Evolutionary conservation across 2,113 vertebrate species (phyloP), one percentile per base, ranked within the genome.

Genomic region (Tautogolabrus adspersus): DNA sequence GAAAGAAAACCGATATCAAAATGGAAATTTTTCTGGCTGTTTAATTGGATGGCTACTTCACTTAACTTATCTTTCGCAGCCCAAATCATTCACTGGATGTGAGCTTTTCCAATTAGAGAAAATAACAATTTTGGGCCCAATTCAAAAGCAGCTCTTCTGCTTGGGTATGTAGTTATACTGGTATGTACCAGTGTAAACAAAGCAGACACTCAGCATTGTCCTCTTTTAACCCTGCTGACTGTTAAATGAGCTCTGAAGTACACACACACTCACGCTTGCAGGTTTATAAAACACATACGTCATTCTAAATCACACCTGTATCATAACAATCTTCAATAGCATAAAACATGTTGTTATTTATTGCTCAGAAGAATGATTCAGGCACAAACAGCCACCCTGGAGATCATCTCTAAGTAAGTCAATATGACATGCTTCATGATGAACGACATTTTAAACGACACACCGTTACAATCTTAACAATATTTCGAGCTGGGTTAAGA

Each of bases 41-140:
- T 94, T 95, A 95, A 95, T 95, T 95, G 93, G 92, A 93, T 91
- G 88, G 89, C 83, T 87, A 90, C 93, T 93, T 90, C 86, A 91
- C 88, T 93, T 90, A 82, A 92, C 92, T 93, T 94, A 93, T 92
- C 91, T 89, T 72, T 72, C 4, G 73, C 84, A 83, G 81, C 71
- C 55, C 65, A 78, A 88, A 75, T 88, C 79, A 75, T 79, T 88
- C 66, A 88, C 85, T 90, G 86, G 82, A 90, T 92, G 89, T 89
- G 89, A 91, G 77, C 85, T 87, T 89, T 94, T 93, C 90, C 88
- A 90, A 89, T 91, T 92, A 93, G 83, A 87, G 62, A 55, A 84
- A 89, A 90, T 66, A 68, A 91, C 69, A 69, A 69, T 87, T 91
- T 86, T 81, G 79, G 79, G 11, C 40, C 83, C 83, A 57, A 62